These are phyloP conservation scores for Triplophysa yarkandensis DNA, from an alignment of 2,797 vertebrate species.

Conservation along the genomic window DNA sequence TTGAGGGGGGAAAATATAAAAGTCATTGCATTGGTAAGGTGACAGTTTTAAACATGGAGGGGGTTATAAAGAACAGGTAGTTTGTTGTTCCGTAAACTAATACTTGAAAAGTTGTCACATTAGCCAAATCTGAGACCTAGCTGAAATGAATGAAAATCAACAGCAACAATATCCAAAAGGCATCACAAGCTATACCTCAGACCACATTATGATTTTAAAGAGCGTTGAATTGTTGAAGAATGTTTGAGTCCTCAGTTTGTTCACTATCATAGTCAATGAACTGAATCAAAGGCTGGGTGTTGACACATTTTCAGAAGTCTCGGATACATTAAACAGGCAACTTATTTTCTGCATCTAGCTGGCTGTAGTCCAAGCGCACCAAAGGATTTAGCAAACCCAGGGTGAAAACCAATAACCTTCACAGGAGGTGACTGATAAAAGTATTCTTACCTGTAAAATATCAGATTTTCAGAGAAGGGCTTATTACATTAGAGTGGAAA, in stretches of 20 bases:
- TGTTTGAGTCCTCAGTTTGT: not conserved
- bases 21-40: conserved; percentile 3
- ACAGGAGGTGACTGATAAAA: conserved; percentile 40
- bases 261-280: not conserved
- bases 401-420: conserved; percentile 55
- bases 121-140: conserved; percentile 5
- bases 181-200: not conserved
- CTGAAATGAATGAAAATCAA: not conserved
- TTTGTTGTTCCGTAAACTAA: conserved; percentile 10
- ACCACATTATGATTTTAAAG: not conserved
- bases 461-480: conserved; percentile 6
- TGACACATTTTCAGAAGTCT: conserved; percentile 2
- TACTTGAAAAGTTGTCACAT: no score
- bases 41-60: not conserved
- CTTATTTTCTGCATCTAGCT: conserved; percentile 30
- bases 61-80: conserved; percentile 14
- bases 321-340: conserved; percentile 13
- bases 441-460: conserved; percentile 36
- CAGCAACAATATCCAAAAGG: not conserved
- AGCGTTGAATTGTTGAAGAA: not conserved
- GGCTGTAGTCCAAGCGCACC: conserved; percentile 36
- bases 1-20: conserved; percentile 19
- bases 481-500: conserved; percentile 20
- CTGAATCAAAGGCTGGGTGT: conserved; percentile 5
- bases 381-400: conserved; percentile 45